A percentile compares a stretch with the other conserved stretches of the same genome.
Conservation (phyloP, 2,113 vertebrate species). For the Ellobius talpinus region DNA sequence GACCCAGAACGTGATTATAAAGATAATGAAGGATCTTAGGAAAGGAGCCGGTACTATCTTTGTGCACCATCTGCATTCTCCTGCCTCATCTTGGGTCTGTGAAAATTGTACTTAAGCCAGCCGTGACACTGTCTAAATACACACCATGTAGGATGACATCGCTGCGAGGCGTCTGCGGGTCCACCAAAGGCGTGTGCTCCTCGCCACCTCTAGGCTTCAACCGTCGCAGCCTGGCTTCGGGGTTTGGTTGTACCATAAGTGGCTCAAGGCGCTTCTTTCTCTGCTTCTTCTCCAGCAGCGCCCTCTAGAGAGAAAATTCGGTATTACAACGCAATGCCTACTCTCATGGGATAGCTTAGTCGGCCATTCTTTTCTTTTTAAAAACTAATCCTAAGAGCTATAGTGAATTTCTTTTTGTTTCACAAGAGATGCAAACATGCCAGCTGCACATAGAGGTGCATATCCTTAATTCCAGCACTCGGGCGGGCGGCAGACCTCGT, state of each 20-base stretch:
- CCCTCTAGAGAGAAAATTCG: constrained; percentile 87
- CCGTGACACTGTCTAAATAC: constrained; percentile 40
- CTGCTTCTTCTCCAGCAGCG: constrained; percentile 95
- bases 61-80: neutral
- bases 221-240: constrained; percentile 89
- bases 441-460: neutral
- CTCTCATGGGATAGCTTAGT: neutral
- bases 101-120: neutral
- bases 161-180: constrained; percentile 82
- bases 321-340: neutral
- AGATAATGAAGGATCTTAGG: neutral
- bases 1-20: neutral
- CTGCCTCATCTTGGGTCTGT: neutral
- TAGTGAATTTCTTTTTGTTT: neutral
- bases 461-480: neutral
- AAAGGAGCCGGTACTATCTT: neutral
- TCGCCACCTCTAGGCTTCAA: constrained; percentile 88
- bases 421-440: neutral
- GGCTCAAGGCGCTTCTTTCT: constrained; percentile 94
- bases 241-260: constrained; percentile 96
- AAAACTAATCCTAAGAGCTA: neutral
- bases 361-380: neutral
- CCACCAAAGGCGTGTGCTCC: constrained; percentile 93
- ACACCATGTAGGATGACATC: constrained; percentile 92
- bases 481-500: neutral